Evolutionary conservation across 1,140 invertebrate genomes (phyloP), one percentile per base, ranked within the genome.

Genomic region (Luehdorfia chinensis): DNA sequence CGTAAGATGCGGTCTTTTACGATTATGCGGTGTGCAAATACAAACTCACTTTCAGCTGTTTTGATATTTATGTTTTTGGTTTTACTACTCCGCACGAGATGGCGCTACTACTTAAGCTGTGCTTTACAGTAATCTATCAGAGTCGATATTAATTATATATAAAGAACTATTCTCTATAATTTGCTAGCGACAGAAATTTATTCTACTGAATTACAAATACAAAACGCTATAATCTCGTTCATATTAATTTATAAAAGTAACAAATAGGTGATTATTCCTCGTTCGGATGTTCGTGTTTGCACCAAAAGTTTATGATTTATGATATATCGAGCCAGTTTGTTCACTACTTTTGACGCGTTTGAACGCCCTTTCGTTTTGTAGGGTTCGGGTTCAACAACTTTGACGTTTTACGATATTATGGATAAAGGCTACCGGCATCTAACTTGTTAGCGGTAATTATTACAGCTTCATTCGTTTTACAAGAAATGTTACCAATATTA

Each of bases 221-320:
- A n/a, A n/a, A n/a, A n/a, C n/a, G n/a, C n/a, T n/a, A n/a, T n/a
- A n/a, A n/a, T n/a, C n/a, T n/a, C n/a, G n/a, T n/a, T n/a, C n/a
- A n/a, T n/a, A n/a, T n/a, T n/a, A n/a, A n/a, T n/a, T n/a, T n/a
- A n/a, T n/a, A n/a, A n/a, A n/a, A n/a, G 18, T 5, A 15, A 76
- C 75, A 66, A 77, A 71, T 64, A 73, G 57, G 64, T 67, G 66
- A 76, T 70, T 73, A 77, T 68, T 59, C 61, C 55, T 55, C 47
- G 44, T 48, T 50, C 50, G 41, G 55, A 59, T 57, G 61, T 63
- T 61, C 62, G 56, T 66, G 60, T 66, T 69, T 62, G 47, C 34
- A 28, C 46, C 25, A 50, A 60, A 76, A 79, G 37, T 73, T 74
- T 76, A 50, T 75, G 68, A 78, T 75, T 79, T 76, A 75, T 68